Conservation (phyloP, 2,888 invertebrate species). For the Plusia festucae region DNA sequence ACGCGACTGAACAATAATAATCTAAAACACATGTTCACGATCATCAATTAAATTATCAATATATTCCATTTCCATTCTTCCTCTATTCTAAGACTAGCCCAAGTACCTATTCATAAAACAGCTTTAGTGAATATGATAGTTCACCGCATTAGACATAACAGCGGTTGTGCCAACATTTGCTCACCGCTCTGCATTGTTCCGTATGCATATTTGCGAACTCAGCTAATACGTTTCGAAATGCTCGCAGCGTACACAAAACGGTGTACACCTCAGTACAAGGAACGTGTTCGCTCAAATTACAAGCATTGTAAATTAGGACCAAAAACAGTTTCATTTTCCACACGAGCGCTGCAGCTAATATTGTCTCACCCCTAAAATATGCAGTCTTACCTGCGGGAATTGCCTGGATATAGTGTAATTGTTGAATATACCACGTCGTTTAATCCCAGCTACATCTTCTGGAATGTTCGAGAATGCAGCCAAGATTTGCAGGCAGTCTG, state of each 20-base stretch:
- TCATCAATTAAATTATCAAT: too few species aligned
- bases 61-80: neutral
- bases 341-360: constrained; percentile 90
- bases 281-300: constrained; percentile 80
- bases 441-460: constrained; percentile 86
- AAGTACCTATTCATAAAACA: constrained; percentile 24
- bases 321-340: constrained; percentile 89
- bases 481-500: constrained; percentile 85
- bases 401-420: constrained; percentile 85
- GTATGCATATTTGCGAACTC: constrained; percentile 75
- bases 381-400: constrained; percentile 84
- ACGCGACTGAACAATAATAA: neutral
- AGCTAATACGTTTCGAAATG: constrained; percentile 76
- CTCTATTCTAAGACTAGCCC: constrained; percentile 17
- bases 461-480: constrained; percentile 87
- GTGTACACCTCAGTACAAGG: constrained; percentile 68
- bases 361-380: constrained; percentile 87
- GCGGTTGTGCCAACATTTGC: constrained; percentile 61
- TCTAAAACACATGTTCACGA: neutral
- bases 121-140: constrained; percentile 29
- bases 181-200: constrained; percentile 65
- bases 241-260: constrained; percentile 69
- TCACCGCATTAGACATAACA: constrained; percentile 52
- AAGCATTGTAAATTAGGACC: constrained; percentile 85
- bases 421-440: constrained; percentile 86